Percentiles rank a stretch among this genome's conserved stretches.
Conservation (phyloP, 2,888 invertebrate species). For the Calephelis perditalis region DNA sequence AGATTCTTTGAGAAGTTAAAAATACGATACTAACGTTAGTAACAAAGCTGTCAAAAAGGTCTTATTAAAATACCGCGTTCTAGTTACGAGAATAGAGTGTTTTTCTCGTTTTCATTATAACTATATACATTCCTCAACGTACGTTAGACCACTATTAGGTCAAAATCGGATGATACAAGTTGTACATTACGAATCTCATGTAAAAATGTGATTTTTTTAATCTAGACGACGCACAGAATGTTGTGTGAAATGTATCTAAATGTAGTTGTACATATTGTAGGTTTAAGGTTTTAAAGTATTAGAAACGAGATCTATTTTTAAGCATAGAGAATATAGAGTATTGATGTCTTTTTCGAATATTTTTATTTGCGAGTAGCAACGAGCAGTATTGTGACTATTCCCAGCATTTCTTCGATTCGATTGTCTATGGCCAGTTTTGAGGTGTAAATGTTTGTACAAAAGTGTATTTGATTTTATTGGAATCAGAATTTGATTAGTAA, state of each 20-base stretch:
- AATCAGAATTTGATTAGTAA: conserved; percentile 7
- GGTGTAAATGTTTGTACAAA: conserved; percentile 33
- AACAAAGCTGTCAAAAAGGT: too few relatives aligned
- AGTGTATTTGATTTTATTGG: conserved; percentile 13
- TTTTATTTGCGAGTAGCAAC: conserved; percentile 67
- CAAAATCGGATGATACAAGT: conserved; percentile 24
- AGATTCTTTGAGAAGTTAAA: too few relatives aligned
- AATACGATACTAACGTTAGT: too few relatives aligned
- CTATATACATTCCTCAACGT: conserved; percentile 34
- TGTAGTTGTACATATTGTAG: conserved; percentile 60
- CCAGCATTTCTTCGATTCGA: conserved; percentile 29
- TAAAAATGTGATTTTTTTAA: conserved; percentile 28
- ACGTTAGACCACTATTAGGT: conserved; percentile 23
- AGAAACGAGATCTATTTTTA: conserved; percentile 57
- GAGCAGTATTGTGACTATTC: conserved; percentile 57
- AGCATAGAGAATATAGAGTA: conserved; percentile 50
- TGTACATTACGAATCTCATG: conserved; percentile 51
- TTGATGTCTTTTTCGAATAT: conserved; percentile 54
- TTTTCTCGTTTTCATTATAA: background rate
- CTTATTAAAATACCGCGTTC: too few relatives aligned
- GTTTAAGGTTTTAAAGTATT: conserved; percentile 51
- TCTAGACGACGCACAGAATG: conserved; percentile 31
- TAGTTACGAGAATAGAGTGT: background rate
- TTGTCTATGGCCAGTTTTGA: conserved; percentile 36
- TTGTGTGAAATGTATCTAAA: conserved; percentile 48